phyloP scores from a whole-genome alignment of 2,888 invertebrate genomes.

The Ormyrus rosae region DNA sequence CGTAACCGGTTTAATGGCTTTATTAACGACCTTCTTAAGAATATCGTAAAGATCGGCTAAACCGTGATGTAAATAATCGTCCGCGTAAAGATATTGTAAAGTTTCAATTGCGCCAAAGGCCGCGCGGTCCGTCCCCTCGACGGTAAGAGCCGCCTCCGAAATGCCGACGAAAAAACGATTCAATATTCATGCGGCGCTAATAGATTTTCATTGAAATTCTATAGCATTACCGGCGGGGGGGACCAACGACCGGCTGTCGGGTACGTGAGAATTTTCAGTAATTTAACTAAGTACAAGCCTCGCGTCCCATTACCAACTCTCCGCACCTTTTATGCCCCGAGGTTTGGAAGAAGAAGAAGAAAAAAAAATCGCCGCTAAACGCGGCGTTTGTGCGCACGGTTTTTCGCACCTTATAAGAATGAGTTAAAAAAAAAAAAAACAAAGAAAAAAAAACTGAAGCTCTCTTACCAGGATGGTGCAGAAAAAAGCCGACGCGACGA shows the following conservation, averaged over 20 bases:
- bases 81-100: not conserved
- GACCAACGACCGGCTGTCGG: conserved; percentile 28
- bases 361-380: too few species aligned
- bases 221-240: not conserved
- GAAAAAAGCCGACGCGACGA: too few species aligned
- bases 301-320: conserved; percentile 15
- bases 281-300: not conserved
- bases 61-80: not conserved
- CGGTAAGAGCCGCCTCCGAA: too few species aligned
- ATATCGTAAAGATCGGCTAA: too few species aligned
- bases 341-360: not conserved
- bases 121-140: not conserved
- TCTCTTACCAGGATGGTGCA: too few species aligned
- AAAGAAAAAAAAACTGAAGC: too few species aligned
- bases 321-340: not conserved
- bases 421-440: too few species aligned
- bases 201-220: not conserved
- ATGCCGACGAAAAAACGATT: not conserved
- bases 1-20: conserved; percentile 33
- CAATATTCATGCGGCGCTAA: too few species aligned
- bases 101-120: not conserved
- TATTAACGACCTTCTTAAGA: conserved; percentile 4
- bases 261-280: conserved; percentile 50
- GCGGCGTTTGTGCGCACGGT: not conserved
- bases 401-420: too few species aligned